Percentiles rank a stretch among this genome's conserved stretches.
Evolutionary conservation across 2,113 vertebrate species (phyloP).

Genomic region (Centropristis striata): DNA sequence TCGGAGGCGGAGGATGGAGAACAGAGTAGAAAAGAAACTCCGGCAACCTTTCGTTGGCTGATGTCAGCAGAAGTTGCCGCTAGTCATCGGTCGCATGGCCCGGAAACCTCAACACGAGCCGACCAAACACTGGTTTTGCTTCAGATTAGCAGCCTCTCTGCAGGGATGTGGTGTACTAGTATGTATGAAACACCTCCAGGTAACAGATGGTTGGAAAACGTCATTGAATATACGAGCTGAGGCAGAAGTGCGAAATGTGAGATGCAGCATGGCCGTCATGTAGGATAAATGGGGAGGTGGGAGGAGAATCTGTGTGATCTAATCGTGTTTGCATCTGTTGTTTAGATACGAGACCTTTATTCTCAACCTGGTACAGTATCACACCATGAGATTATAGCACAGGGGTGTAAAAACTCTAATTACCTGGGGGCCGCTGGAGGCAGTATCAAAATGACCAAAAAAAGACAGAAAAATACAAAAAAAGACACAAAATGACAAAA

Average conservation of each 20-base stretch:
- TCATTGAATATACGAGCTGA: conserved; percentile 26
- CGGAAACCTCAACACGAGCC: conserved; percentile 28
- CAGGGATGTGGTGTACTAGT: neutral
- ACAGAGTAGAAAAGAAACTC: conserved; percentile 48
- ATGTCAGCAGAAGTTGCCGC: conserved; percentile 35
- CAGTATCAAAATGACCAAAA: too few species aligned
- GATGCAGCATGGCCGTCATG: conserved; percentile 22
- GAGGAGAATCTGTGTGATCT: conserved; percentile 31
- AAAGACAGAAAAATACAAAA: too few species aligned
- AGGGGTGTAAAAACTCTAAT: too few species aligned
- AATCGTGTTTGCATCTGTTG: conserved; percentile 44
- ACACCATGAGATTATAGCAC: conserved; percentile 9
- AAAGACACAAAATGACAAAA: too few species aligned
- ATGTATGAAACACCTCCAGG: conserved; percentile 42
- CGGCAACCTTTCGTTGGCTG: conserved; percentile 38
- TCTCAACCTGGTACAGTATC: conserved; percentile 36
- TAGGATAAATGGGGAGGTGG: conserved; percentile 11
- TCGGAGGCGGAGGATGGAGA: conserved; percentile 35
- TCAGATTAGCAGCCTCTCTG: conserved; percentile 2
- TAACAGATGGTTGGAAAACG: conserved; percentile 61
- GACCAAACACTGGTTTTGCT: neutral
- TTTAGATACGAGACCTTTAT: conserved; percentile 31
- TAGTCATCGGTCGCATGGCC: conserved; percentile 27
- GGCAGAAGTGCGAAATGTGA: conserved; percentile 47
- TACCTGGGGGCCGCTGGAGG: too few species aligned